Evolutionary conservation across 2,797 vertebrate species (phyloP), one percentile per base, ranked within the genome.

Genomic region (Myripristis jacobus): DNA sequence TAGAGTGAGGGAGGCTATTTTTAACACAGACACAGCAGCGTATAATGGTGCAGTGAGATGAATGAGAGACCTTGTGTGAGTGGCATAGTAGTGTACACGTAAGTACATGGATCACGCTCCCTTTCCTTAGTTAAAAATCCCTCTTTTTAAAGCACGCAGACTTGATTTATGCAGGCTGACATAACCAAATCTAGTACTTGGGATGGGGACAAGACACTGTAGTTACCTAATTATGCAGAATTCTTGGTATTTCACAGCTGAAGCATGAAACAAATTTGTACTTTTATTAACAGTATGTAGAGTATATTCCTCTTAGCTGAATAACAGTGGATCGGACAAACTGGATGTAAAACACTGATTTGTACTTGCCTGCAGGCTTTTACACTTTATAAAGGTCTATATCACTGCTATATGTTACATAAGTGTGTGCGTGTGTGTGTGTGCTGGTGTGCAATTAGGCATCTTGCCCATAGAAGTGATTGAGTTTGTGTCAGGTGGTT

Each of bases 1-100:
- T 64, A 62, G 74, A 87, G 85, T 79, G 81, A 85, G 85, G 34
- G 79, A 79, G 75, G 90, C 90, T 93, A 93, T 93, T 93, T 93
- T 92, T 92, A 93, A 84, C 91, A 84, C 87, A 86, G 90, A 90
- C 89, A 66, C 41, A 78, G 78, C 83, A 59, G 86, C 80, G 82
- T 81, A 77, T 85, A 79, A 76, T 87, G 90, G 82, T 91, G 89
- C 89, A 90, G 88, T 88, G 92, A 85, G 88, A 91, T 91, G 88
- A 91, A 91, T 90, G 90, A 87, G 82, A 84, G 82, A 73, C 64
- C 72, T 83, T 79, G 82, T 86, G 88, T 85, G 75, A 69, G 86
- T 67, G 71, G 77, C 41, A 25, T 80, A 79, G 75, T 85, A 78
- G 72, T 13, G 66, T 67, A 67, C 84, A 89, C 88, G 88, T 90